phyloP scores from a whole-genome alignment of 2,888 invertebrate species.

The Oscheius sp. region DNA sequence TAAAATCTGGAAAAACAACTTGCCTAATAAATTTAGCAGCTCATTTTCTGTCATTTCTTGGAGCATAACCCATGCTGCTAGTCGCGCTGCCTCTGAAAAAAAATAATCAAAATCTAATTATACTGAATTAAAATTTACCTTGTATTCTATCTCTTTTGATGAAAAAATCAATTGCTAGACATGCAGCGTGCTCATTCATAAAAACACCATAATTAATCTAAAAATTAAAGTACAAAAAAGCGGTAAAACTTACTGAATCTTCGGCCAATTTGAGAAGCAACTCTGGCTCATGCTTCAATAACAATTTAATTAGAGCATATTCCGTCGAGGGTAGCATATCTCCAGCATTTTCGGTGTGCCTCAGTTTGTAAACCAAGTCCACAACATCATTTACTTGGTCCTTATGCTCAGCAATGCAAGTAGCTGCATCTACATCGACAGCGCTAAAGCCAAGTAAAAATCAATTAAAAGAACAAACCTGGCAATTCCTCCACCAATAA shows the following conservation, averaged over 20 bases:
- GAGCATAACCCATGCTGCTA: constrained; percentile 84
- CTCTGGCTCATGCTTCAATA: constrained; percentile 74
- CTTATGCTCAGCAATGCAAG: constrained; percentile 60
- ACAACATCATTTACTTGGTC: constrained; percentile 66
- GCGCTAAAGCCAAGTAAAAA: constrained; percentile 45
- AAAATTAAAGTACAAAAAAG: constrained; percentile 31
- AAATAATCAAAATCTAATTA: neutral
- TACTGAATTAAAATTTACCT: constrained; percentile 56
- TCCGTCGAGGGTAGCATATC: constrained; percentile 82
- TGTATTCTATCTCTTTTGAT: constrained; percentile 73
- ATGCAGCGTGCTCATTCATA: constrained; percentile 82
- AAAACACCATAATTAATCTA: constrained; percentile 86
- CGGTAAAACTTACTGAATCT: no score
- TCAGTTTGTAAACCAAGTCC: constrained; percentile 72
- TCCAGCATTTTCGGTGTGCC: constrained; percentile 77
- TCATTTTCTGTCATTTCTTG: constrained; percentile 64
- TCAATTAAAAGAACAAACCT: constrained; percentile 37
- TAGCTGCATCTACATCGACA: constrained; percentile 67
- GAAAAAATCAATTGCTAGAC: constrained; percentile 83
- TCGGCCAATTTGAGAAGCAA: constrained; percentile 80
- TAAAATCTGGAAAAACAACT: neutral
- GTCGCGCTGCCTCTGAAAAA: constrained; percentile 78
- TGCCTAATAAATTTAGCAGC: constrained; percentile 50
- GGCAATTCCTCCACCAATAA: constrained; percentile 61
- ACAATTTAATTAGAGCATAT: constrained; percentile 80